Conservation (phyloP, 2,888 invertebrate species). For the Lycocerus yunnanus region DNA sequence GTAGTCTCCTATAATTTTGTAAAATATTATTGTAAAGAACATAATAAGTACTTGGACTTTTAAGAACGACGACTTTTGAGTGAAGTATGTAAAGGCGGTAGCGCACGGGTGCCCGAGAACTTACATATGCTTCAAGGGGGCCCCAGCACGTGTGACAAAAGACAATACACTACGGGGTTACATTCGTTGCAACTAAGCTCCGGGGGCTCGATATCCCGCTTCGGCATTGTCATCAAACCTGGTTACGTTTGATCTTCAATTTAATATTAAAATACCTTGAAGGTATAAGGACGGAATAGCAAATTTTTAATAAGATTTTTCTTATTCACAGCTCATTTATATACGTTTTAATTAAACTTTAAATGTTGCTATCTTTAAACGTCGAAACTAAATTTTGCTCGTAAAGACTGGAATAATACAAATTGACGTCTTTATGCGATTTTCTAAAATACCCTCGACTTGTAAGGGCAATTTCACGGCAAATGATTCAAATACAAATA, state of each 20-base stretch:
- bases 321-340: background rate
- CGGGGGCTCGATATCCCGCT: slow-evolving; percentile 41
- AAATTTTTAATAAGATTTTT: background rate
- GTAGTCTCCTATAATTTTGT: background rate
- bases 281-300: background rate
- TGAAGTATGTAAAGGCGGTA: slow-evolving; percentile 31
- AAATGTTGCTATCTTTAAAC: background rate
- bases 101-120: slow-evolving; percentile 42
- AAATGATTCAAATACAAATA: slow-evolving; percentile 36
- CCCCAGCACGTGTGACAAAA: slow-evolving; percentile 42
- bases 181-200: slow-evolving; percentile 32
- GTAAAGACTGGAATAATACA: background rate
- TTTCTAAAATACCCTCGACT: background rate
- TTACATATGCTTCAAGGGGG: slow-evolving; percentile 35
- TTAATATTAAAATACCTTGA: slow-evolving; percentile 31
- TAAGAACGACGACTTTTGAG: slow-evolving; percentile 25
- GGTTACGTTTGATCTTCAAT: slow-evolving; percentile 40
- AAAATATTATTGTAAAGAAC: slow-evolving; percentile 14
- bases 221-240: slow-evolving; percentile 39
- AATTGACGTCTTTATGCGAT: background rate
- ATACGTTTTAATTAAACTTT: background rate
- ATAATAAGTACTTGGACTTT: slow-evolving; percentile 23
- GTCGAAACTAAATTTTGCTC: background rate
- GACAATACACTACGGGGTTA: slow-evolving; percentile 39
- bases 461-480: slow-evolving; percentile 34